These are phyloP conservation scores for Paracentrotus lividus DNA, from an alignment of 53 echinoderm and acorn worm species.

Conservation along the genomic window DNA sequence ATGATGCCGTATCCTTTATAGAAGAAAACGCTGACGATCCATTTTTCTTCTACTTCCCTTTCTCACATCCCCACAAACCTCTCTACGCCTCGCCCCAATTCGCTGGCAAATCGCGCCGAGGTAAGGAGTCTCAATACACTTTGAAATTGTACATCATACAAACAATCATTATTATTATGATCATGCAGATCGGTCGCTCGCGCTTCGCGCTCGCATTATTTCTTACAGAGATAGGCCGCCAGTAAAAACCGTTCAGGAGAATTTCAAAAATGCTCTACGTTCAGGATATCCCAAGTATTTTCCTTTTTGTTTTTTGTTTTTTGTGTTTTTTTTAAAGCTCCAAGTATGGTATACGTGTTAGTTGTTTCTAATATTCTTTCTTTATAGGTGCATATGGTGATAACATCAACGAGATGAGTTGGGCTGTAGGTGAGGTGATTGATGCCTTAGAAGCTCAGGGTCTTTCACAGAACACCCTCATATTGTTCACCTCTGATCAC, in stretches of 20 bases:
- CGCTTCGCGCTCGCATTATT: too few species aligned
- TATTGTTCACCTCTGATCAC: conserved; percentile 89
- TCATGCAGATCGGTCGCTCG: too few species aligned
- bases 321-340: too few species aligned
- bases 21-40: conserved; percentile 77
- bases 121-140: conserved; percentile 57
- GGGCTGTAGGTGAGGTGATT: conserved; percentile 85
- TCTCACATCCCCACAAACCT: conserved; percentile 80
- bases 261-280: too few species aligned
- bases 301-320: too few species aligned
- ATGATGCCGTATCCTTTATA: conserved; percentile 86
- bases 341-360: too few species aligned
- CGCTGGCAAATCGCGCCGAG: conserved; percentile 85
- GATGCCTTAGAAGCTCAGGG: conserved; percentile 69
- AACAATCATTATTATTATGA: too few species aligned
- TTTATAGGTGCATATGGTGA: conserved; percentile 88
- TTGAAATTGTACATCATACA: neutral
- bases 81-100: conserved; percentile 80
- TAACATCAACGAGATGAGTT: conserved; percentile 90
- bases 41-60: conserved; percentile 91
- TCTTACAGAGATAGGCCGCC: too few species aligned
- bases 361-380: neutral
- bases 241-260: too few species aligned
- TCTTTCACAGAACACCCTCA: conserved; percentile 82
- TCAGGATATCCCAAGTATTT: too few species aligned